These are phyloP conservation scores for Drosophila helvetica DNA, from an alignment of 2,888 invertebrate species.

Conservation along the genomic window DNA sequence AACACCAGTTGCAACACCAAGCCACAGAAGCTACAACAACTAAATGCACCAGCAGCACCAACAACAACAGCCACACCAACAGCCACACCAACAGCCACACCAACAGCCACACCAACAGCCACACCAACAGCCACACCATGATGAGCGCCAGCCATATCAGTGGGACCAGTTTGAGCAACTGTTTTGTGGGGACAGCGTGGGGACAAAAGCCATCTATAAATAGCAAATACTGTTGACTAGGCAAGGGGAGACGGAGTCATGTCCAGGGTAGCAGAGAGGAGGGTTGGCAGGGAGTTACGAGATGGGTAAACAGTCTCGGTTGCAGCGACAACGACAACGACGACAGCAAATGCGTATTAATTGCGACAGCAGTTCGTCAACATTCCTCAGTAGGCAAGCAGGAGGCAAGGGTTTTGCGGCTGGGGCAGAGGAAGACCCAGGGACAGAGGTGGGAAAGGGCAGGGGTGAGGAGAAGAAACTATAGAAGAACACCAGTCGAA, in stretches of 20 bases:
- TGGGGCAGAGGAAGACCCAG: background rate
- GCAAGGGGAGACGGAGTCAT: background rate
- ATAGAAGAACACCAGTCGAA: background rate
- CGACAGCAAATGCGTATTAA: slow-evolving; percentile 72
- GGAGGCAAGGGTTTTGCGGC: slow-evolving; percentile 12
- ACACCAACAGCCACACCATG: slow-evolving; percentile 14
- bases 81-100: slow-evolving; percentile 10
- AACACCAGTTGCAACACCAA: slow-evolving; percentile 4
- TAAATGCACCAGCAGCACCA: background rate
- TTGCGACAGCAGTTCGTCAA: slow-evolving; percentile 77
- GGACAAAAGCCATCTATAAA: slow-evolving; percentile 71
- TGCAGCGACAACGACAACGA: slow-evolving; percentile 51
- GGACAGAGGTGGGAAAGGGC: background rate
- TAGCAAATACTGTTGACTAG: slow-evolving; percentile 50
- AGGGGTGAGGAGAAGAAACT: background rate
- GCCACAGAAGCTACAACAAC: background rate
- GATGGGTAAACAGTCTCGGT: slow-evolving; percentile 58
- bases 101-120: background rate
- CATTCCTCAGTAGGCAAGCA: slow-evolving; percentile 58
- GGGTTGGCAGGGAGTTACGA: background rate
- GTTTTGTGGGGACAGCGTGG: slow-evolving; percentile 59
- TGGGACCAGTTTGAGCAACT: slow-evolving; percentile 45
- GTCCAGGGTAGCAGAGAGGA: slow-evolving; percentile 6
- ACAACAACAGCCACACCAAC: slow-evolving; percentile 7
- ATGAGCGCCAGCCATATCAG: slow-evolving; percentile 2